These are phyloP conservation scores for Maniola jurtina DNA, from an alignment of 1,140 invertebrate genomes.

Conservation along the genomic window DNA sequence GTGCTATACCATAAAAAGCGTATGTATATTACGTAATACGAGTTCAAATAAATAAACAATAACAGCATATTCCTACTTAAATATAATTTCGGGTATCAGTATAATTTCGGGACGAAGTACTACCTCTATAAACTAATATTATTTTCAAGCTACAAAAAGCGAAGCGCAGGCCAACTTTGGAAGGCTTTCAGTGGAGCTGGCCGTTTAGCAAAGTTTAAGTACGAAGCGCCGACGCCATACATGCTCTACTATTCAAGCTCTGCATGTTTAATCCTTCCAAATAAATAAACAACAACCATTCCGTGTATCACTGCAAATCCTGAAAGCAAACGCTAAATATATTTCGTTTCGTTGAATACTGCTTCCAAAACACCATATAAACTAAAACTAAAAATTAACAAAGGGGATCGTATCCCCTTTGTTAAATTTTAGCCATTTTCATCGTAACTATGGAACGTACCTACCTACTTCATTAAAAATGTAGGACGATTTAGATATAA, in stretches of 20 bases:
- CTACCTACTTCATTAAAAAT: conserved; percentile 9
- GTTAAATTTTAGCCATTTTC: conserved; percentile 13
- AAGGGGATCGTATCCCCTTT: conserved; percentile 12
- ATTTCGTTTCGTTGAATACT: conserved; percentile 38
- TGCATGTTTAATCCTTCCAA: conserved; percentile 64
- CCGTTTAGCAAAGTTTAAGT: conserved; percentile 74
- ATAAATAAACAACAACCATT: conserved; percentile 67
- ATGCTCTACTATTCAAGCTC: conserved; percentile 50
- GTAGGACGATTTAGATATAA: not conserved
- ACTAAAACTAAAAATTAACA: conserved; percentile 10
- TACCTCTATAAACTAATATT: not conserved
- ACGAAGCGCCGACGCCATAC: conserved; percentile 45
- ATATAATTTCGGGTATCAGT: not conserved
- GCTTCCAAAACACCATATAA: conserved; percentile 20
- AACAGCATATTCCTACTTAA: not conserved
- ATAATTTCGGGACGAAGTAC: not conserved
- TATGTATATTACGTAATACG: not conserved
- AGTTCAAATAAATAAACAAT: not conserved
- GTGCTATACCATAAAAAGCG: too few species aligned
- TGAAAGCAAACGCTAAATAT: conserved; percentile 60
- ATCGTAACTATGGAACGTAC: not conserved
- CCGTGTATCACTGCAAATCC: conserved; percentile 57
- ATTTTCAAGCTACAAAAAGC: conserved; percentile 10
- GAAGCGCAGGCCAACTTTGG: conserved; percentile 60
- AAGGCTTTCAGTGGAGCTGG: conserved; percentile 61